Evolutionary conservation across 1,140 invertebrate species (phyloP), one percentile per base, ranked within the genome.

Genomic region (Saccostrea echinata): DNA sequence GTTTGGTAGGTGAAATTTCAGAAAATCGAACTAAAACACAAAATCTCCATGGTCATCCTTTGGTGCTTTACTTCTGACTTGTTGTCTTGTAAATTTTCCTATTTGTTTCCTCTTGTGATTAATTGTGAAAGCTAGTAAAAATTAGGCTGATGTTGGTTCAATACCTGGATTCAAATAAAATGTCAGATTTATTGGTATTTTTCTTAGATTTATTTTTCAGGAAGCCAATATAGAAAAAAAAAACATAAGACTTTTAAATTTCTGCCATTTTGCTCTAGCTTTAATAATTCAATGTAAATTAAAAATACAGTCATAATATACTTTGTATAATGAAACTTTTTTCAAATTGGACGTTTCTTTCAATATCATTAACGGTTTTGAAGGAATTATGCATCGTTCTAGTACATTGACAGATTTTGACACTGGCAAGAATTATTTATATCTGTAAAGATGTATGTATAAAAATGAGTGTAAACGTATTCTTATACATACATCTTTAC

Each of bases 21-120:
- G 8, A 61, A 61, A 71, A 13, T 12, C 0, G 9, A 24, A 33
- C 12, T 76, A 3, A 27, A 30, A 33, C 24, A 76, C 24, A 76
- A 76, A 71, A 76, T 16, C 9, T 33, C 24, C 1, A 76, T 71
- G 68, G 68, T 76, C 68, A 35, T 35, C 68, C 43, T 76, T 76
- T 76, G 68, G 68, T 76, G 27, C 68, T 76, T 76, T 76, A 30
- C 18, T 76, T 27, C 16, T 76, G 9, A 16, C 68, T 64, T 64
- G 68, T 30, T 76, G 24, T 30, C 68, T 68, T 68, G 18, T 24
- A 24, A 64, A 68, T 68, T 68, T 27, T 21, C 9, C 64, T 24
- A 21, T 68, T 68, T 68, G 64, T 68, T 68, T 68, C 64, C n/a
- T 68, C 27, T 68, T n/a, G n/a, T 68, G 64, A 68, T 21, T 68